A percentile compares a stretch with the other conserved stretches of the same genome.
Conservation (phyloP, 2,888 invertebrate species). For the Melanargia galathea region DNA sequence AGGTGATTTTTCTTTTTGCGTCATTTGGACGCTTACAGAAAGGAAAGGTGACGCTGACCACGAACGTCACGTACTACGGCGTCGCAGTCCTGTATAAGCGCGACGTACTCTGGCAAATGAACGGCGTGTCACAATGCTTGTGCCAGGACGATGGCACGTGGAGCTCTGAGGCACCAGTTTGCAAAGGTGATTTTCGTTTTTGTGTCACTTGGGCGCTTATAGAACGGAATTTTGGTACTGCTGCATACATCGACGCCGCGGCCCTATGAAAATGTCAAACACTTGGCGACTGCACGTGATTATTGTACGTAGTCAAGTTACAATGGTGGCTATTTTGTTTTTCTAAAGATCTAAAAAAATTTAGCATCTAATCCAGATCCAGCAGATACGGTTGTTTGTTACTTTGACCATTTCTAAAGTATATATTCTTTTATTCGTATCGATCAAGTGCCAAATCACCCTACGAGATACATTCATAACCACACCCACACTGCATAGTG, state of each 20-base stretch:
- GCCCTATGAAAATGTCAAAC: no score
- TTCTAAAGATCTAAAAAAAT: no score
- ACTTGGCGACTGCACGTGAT: no score
- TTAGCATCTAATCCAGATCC: no score
- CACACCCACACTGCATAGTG: no score
- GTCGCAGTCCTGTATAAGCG: slow-evolving; percentile 93
- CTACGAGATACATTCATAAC: no score
- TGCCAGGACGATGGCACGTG: slow-evolving; percentile 95
- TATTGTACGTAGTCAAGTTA: no score
- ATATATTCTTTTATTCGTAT: no score
- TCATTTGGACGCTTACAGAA: slow-evolving; percentile 83
- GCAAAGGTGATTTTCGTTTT: slow-evolving; percentile 83
- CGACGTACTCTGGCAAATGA: slow-evolving; percentile 89
- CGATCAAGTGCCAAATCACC: no score
- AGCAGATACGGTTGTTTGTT: no score
- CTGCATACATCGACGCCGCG: slow-evolving; percentile 92
- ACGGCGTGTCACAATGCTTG: slow-evolving; percentile 90
- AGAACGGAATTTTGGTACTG: slow-evolving; percentile 89
- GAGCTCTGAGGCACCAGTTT: slow-evolving; percentile 92
- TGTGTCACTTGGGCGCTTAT: slow-evolving; percentile 75
- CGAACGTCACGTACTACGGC: slow-evolving; percentile 94
- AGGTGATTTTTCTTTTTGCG: slow-evolving; percentile 72
- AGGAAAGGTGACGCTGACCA: slow-evolving; percentile 90
- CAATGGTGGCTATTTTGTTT: no score
- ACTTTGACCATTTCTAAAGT: no score